Percentiles rank a stretch among this genome's conserved stretches.
phyloP scores from a whole-genome alignment of 2,888 invertebrate species.

The Nymphalis urticae region DNA sequence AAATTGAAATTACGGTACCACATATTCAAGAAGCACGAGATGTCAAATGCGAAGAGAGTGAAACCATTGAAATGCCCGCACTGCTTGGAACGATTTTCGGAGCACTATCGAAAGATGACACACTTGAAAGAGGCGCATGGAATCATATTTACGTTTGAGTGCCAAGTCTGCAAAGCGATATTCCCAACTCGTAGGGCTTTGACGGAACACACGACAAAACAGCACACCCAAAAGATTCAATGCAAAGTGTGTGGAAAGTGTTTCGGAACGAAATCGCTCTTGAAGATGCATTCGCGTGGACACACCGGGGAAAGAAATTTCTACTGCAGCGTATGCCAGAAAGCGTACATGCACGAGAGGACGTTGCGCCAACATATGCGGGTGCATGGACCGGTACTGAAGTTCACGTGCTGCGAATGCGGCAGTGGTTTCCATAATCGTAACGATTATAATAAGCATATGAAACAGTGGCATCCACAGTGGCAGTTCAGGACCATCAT shows the following conservation, averaged over 20 bases:
- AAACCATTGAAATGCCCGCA: slow-evolving; percentile 73
- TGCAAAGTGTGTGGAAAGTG: slow-evolving; percentile 72
- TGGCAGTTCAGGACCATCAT: slow-evolving; percentile 64
- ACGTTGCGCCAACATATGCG: slow-evolving; percentile 72
- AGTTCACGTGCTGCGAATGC: slow-evolving; percentile 64
- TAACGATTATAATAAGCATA: slow-evolving; percentile 67
- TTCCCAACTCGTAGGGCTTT: slow-evolving; percentile 66
- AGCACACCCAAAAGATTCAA: slow-evolving; percentile 69
- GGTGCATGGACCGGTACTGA: slow-evolving; percentile 64
- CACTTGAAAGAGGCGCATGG: slow-evolving; percentile 71
- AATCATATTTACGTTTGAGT: slow-evolving; percentile 68
- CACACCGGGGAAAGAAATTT: slow-evolving; percentile 73
- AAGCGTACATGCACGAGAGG: slow-evolving; percentile 72
- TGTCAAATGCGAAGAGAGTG: slow-evolving; percentile 60
- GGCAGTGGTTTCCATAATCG: slow-evolving; percentile 65
- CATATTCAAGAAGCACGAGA: slow-evolving; percentile 67
- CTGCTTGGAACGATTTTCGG: slow-evolving; percentile 70
- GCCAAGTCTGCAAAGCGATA: slow-evolving; percentile 61
- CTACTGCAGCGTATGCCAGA: slow-evolving; percentile 65
- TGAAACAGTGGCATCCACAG: slow-evolving; percentile 73
- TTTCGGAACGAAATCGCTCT: slow-evolving; percentile 64
- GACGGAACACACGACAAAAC: slow-evolving; percentile 71
- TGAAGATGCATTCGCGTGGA: slow-evolving; percentile 69
- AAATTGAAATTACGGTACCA: slow-evolving; percentile 71
- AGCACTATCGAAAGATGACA: slow-evolving; percentile 73